These are phyloP conservation scores for Tetramorium parvispinum DNA, from an alignment of 1,140 invertebrate species.

Conservation along the genomic window DNA sequence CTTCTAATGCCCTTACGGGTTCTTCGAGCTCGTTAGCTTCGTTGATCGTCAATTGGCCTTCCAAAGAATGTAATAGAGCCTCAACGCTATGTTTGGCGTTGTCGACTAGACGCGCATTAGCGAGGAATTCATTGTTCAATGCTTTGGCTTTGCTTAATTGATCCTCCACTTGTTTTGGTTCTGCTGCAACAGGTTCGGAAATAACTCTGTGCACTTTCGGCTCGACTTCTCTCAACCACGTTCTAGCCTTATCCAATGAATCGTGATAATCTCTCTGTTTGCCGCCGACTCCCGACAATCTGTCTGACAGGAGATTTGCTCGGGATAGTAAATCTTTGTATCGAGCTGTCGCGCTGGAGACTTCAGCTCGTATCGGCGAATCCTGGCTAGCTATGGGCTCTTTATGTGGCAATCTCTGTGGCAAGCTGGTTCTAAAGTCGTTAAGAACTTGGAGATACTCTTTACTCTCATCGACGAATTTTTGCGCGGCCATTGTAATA, in stretches of 20 bases:
- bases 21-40: conserved; percentile 92
- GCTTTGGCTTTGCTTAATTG: conserved; percentile 94
- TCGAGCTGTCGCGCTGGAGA: conserved; percentile 89
- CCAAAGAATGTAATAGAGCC: conserved; percentile 90
- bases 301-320: conserved; percentile 93
- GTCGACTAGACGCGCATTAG: conserved; percentile 94
- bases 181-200: conserved; percentile 93
- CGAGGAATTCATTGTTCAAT: conserved; percentile 94
- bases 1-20: conserved; percentile 91
- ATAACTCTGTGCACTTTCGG: conserved; percentile 91
- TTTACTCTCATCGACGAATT: conserved; percentile 97
- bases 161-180: conserved; percentile 94
- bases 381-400: conserved; percentile 89
- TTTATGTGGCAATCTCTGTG: conserved; percentile 92
- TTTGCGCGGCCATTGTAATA: conserved; percentile 97
- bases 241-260: conserved; percentile 92
- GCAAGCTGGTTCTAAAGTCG: conserved; percentile 93
- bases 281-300: conserved; percentile 91
- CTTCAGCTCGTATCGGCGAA: conserved; percentile 90
- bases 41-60: conserved; percentile 91
- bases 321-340: conserved; percentile 92
- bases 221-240: conserved; percentile 94
- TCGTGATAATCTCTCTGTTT: conserved; percentile 93
- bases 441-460: conserved; percentile 94
- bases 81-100: conserved; percentile 90